These are phyloP conservation scores for Serinus canaria DNA, from an alignment of 2,113 vertebrate genomes.

Conservation along the genomic window DNA sequence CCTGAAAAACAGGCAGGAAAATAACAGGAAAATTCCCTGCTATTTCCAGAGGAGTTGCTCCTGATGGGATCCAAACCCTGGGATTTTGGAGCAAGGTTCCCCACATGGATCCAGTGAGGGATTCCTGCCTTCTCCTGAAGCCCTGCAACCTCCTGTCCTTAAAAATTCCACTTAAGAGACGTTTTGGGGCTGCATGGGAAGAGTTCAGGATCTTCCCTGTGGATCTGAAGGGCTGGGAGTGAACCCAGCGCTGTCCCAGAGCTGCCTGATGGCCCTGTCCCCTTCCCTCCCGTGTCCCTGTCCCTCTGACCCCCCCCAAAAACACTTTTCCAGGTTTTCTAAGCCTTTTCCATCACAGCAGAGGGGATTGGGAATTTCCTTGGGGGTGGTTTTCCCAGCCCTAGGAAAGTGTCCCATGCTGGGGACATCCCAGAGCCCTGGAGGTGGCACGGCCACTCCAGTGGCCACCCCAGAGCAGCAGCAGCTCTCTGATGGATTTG, in stretches of 20 bases:
- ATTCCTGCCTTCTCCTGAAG: neutral
- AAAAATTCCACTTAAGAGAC: neutral
- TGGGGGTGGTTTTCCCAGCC: neutral
- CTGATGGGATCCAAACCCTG: fast-evolving
- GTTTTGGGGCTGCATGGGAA: neutral
- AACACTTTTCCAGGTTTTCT: neutral
- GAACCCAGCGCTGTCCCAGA: neutral
- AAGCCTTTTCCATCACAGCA: neutral
- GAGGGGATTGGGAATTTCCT: neutral
- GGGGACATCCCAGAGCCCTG: neutral
- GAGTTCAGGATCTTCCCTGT: neutral
- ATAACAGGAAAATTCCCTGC: neutral
- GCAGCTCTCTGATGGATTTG: neutral
- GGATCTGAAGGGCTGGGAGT: neutral
- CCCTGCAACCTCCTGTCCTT: fast-evolving
- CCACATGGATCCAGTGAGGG: fast-evolving
- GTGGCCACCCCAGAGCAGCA: neutral
- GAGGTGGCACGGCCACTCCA: neutral
- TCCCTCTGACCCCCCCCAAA: neutral
- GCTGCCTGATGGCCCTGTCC: neutral
- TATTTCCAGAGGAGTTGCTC: neutral
- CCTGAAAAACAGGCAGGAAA: neutral
- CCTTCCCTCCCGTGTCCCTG: neutral
- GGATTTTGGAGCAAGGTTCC: neutral
- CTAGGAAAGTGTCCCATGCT: neutral